Base-by-base conservation (phyloP, 2,888 invertebrate species). In the Diadromus collaris region DNA sequence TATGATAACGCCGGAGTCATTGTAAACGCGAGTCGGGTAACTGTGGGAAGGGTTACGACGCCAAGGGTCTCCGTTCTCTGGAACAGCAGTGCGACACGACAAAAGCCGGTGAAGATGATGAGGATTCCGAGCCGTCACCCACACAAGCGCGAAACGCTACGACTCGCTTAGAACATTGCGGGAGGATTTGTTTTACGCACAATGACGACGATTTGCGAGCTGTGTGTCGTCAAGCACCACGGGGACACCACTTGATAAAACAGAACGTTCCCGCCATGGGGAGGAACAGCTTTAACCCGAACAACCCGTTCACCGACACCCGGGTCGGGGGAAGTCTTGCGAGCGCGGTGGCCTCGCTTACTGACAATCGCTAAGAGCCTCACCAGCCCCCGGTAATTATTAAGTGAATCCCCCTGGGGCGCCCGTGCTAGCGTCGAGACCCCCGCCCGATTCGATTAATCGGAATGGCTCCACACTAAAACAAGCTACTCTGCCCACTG, bases 1-100 rank as follows among this genome's bases (percentile, higher is more conserved):
- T 88, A 88, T 89, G 87, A 88, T 88, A 88, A 88, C 87, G 86
- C 86, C 86, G 85, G 83, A 87, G 84, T 88, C 87, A 86, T 87
- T 87, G 87, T 84, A 73, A 73, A 72, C 79, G 77, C 81, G 80
- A 73, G 74, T 72, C 41, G 44, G 44, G 29, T 54, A 58, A 46
- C 41, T 19, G 51, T 21, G 6, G 51, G 48, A 76, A 64, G 69
- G 73, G 76, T 64, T 70, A 38, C 34, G 54, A 24, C 72, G 64
- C 54, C n/a, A 54, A 68, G 76, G 68, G 61, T 76, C 65, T 44
- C 67, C 44, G 54, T 69, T 70, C 54, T 70, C 73, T 61, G 71
- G 80, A 79, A 82, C 81, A 81, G 83, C 82, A 77, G 83, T 78
- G 69, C 72, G 19, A 27, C 56, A 80, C 85, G 85, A 88, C 87